Evolutionary conservation across 2,797 vertebrate species (phyloP), one percentile per base, ranked within the genome.

Genomic region (Anguilla anguilla): DNA sequence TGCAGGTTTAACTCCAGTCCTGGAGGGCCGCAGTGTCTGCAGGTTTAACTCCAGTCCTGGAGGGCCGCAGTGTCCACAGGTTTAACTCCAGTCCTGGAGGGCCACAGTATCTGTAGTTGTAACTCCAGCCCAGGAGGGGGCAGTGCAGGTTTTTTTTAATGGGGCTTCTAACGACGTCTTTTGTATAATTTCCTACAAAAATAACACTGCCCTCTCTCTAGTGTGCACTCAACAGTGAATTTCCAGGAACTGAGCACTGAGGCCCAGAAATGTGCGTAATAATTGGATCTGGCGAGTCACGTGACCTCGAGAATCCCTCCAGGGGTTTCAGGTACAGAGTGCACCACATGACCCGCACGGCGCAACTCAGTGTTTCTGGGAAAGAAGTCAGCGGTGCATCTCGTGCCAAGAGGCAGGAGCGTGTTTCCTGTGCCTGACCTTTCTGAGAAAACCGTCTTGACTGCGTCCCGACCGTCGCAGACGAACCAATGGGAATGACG

Each of bases 381-480:
- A 83, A 74, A 46, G 39, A 87, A 84, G 86, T 28, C 59, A 67
- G 82, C 55, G 69, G 57, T 49, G 46, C 46, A 19, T 84, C 28
- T 64, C 59, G 17, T 10, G 61, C 67, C 83, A 57, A 84, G 31
- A 83, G 49, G 57, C 51, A 35, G 64, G 69, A 51, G 43, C 53
- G 11, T n/a, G 13, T 87, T 84, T 55, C 81, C 28, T 9, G 46
- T n/a, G 51, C 46, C 13, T 22, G 86, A 57, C 64, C 81, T 83
- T 87, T 82, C 79, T 13, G 59, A 49, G 83, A 87, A 83, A 87
- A 87, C 61, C 28, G 55, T 74, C 74, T 83, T 67, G 51, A 64
- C 28, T 11, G n/a, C 46, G 19, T 51, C 39, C 43, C 6, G 86
- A 49, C 35, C 35, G 1, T 84, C 10, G 35, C 59, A 25, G 17